phyloP scores from a whole-genome alignment of 30 jellyfish, hydroid and myxozoan species.

The Phacellophora camtschatica region DNA sequence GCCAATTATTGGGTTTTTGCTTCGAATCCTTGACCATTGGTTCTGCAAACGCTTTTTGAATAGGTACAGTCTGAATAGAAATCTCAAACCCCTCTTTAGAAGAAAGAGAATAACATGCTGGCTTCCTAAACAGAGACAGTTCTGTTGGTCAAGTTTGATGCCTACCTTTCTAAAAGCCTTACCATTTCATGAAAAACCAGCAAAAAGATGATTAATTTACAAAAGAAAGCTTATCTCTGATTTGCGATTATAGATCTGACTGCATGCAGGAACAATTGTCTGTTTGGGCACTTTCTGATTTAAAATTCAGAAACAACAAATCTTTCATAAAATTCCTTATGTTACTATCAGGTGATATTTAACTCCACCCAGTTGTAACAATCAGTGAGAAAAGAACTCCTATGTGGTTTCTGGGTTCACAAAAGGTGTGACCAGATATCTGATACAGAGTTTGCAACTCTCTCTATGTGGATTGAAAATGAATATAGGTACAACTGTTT shows the following conservation, averaged over 20 bases:
- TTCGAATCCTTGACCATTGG: conserved; percentile 15
- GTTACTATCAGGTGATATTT: no score
- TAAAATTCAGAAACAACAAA: conserved; percentile 13
- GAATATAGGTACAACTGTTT: neutral
- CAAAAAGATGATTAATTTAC: conserved; percentile 7
- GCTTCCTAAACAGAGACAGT: conserved; percentile 6
- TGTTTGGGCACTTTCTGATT: conserved; percentile 8
- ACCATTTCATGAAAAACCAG: conserved; percentile 4
- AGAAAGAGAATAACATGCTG: neutral
- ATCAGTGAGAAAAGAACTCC: neutral
- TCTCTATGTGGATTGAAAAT: neutral
- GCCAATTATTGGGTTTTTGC: neutral
- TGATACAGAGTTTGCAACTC: neutral
- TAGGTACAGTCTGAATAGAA: neutral
- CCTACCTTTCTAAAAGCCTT: conserved; percentile 5
- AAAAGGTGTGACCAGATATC: neutral
- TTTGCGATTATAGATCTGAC: conserved; percentile 14
- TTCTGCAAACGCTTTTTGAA: neutral
- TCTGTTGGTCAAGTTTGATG: conserved; percentile 24
- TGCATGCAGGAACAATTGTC: conserved; percentile 10
- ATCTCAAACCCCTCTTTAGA: conserved; percentile 1
- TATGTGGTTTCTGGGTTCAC: no score
- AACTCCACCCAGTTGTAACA: no score
- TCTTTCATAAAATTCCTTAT: conserved; percentile 2
- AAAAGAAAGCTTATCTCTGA: conserved; percentile 14